Percentiles rank a stretch among this genome's conserved stretches.
These are phyloP conservation scores for Adelognathus sp. DNA, from an alignment of 2,888 invertebrate species.

Conservation along the genomic window DNA sequence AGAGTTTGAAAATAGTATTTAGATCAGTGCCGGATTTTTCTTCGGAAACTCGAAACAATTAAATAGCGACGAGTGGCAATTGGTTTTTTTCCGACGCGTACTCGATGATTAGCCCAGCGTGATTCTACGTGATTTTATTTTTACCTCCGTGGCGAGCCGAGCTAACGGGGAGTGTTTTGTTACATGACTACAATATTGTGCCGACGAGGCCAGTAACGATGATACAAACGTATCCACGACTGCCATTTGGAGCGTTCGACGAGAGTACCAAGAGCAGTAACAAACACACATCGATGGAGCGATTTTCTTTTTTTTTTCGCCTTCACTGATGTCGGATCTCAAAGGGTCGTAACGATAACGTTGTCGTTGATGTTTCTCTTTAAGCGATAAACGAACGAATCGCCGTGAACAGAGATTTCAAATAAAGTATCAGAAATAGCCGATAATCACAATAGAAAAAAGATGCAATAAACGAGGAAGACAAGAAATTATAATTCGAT, in stretches of 20 bases:
- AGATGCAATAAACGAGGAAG: slow-evolving; percentile 26
- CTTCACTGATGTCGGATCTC: neutral
- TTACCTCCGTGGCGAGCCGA: slow-evolving; percentile 25
- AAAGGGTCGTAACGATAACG: neutral
- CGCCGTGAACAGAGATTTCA: neutral
- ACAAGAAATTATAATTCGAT: slow-evolving; percentile 31
- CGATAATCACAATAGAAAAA: slow-evolving; percentile 42
- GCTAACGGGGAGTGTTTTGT: slow-evolving; percentile 63
- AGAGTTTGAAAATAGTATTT: no score
- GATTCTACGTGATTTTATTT: slow-evolving; percentile 9
- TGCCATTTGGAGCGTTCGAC: slow-evolving; percentile 16
- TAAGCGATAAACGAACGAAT: slow-evolving; percentile 3
- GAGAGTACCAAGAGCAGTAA: slow-evolving; percentile 30
- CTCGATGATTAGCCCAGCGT: neutral
- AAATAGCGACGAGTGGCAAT: no score
- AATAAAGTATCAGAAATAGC: slow-evolving; percentile 28
- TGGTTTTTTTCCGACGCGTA: slow-evolving; percentile 33
- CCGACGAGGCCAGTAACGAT: slow-evolving; percentile 61
- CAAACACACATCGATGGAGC: slow-evolving; percentile 23
- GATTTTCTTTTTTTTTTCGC: no score
- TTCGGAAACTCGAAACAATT: no score
- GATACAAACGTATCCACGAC: slow-evolving; percentile 21
- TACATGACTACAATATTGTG: slow-evolving; percentile 71
- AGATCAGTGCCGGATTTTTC: no score
- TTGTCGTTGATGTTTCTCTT: neutral